Conservation (phyloP, 2,797 vertebrate species). For the Parauchenoglanis ngamensis region DNA sequence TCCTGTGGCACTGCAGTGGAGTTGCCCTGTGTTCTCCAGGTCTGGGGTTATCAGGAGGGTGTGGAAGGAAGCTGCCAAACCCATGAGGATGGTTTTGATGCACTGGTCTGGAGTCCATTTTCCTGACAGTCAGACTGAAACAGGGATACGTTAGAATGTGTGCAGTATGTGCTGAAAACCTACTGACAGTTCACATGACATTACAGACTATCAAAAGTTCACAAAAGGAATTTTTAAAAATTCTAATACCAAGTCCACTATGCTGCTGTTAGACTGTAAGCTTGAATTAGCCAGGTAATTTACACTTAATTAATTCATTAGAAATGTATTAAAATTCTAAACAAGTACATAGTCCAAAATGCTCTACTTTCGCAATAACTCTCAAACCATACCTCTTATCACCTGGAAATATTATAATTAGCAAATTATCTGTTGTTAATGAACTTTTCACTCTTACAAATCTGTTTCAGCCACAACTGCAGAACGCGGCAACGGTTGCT, state of each 20-base stretch:
- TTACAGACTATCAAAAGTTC: neutral
- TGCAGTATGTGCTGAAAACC: neutral
- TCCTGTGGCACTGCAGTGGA: constrained; percentile 25
- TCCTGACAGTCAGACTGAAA: neutral
- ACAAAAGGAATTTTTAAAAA: neutral
- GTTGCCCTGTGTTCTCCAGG: constrained; percentile 27
- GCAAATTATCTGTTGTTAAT: neutral
- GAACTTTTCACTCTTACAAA: constrained; percentile 45
- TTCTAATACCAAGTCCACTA: neutral
- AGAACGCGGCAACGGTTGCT: constrained; percentile 64
- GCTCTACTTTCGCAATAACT: neutral
- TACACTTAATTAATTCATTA: neutral
- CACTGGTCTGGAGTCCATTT: constrained; percentile 60
- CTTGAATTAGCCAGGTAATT: neutral
- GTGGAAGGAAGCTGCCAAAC: constrained; percentile 53
- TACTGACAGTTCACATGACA: neutral
- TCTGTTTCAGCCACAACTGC: constrained; percentile 51
- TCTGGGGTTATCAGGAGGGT: constrained; percentile 53
- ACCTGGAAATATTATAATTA: neutral
- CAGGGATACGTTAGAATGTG: neutral
- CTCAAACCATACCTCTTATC: neutral
- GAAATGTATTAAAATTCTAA: neutral
- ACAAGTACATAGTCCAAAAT: neutral
- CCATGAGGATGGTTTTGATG: constrained; percentile 15
- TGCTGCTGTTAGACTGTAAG: neutral